Conservation (phyloP, 92 coral and sea anemone species). For the Montipora capitata region DNA sequence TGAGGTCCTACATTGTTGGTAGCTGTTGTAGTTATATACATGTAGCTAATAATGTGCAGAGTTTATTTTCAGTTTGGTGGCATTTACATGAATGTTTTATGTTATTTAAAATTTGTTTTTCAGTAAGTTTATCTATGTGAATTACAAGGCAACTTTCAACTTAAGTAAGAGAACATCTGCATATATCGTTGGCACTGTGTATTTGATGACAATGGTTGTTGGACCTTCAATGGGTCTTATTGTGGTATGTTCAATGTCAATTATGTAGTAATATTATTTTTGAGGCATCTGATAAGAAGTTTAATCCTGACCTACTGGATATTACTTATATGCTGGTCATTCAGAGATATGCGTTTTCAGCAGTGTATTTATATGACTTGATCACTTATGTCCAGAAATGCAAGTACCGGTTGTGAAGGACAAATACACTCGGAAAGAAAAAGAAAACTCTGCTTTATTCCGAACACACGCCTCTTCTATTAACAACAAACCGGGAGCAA, state of each 20-base stretch:
- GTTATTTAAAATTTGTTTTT: neutral
- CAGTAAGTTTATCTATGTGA: constrained; percentile 85
- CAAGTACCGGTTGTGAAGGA: too few relatives aligned
- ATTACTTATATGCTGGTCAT: too few relatives aligned
- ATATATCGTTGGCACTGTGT: constrained; percentile 91
- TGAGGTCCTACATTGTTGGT: too few relatives aligned
- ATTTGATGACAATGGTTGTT: constrained; percentile 87
- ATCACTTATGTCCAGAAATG: too few relatives aligned
- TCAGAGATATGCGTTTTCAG: too few relatives aligned
- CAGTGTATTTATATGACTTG: too few relatives aligned
- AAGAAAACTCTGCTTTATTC: too few relatives aligned
- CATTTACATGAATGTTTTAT: neutral
- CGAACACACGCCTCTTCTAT: too few relatives aligned
- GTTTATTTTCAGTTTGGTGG: neutral
- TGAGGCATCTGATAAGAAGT: neutral
- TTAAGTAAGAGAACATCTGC: constrained; percentile 72
- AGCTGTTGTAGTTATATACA: too few relatives aligned
- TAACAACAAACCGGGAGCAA: too few relatives aligned
- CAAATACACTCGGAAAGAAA: too few relatives aligned
- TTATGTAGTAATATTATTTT: neutral
- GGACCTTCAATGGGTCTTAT: constrained; percentile 90
- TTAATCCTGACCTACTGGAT: neutral
- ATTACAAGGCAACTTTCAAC: constrained; percentile 76
- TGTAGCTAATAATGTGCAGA: neutral
- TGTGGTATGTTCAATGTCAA: constrained; percentile 68